Conservation (phyloP, 2,888 invertebrate genomes). For the Cylindroiulus punctatus region DNA sequence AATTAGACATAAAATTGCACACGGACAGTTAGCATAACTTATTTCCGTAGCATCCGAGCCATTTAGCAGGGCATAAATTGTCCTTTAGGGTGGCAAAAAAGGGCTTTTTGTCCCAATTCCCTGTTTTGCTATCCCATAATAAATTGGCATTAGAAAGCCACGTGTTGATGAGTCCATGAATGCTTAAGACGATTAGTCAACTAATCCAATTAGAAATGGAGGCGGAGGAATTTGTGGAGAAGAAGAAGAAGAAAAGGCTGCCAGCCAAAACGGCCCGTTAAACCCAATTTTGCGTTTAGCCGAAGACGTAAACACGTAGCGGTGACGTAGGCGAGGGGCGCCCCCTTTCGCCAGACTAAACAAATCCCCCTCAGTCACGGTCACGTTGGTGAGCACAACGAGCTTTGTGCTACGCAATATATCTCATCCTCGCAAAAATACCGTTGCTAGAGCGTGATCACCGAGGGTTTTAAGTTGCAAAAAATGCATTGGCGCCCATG, state of each 20-base stretch:
- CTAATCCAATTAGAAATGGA: slow-evolving; percentile 14
- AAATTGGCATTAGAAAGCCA: not conserved
- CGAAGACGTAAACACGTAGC: not conserved
- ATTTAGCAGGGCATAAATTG: not conserved
- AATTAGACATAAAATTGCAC: no score
- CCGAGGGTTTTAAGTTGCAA: no score
- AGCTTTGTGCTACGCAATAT: no score
- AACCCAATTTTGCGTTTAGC: not conserved
- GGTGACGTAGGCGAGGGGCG: not conserved
- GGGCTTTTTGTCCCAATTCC: not conserved
- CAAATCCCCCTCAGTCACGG: not conserved
- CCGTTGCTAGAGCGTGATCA: no score
- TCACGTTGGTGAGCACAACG: not conserved
- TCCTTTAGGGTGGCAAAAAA: not conserved
- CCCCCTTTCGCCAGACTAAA: not conserved
- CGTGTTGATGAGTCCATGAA: slow-evolving; percentile 25
- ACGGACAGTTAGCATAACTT: no score
- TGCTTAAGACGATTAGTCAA: not conserved
- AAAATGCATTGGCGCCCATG: no score
- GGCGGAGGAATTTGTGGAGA: not conserved
- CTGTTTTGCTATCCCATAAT: not conserved
- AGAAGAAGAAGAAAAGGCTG: not conserved
- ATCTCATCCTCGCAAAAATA: no score
- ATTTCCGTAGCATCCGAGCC: no score
- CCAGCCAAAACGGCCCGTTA: not conserved